These are phyloP conservation scores for Lagocephalus sceleratus DNA, from an alignment of 2,797 vertebrate species.

Conservation along the genomic window DNA sequence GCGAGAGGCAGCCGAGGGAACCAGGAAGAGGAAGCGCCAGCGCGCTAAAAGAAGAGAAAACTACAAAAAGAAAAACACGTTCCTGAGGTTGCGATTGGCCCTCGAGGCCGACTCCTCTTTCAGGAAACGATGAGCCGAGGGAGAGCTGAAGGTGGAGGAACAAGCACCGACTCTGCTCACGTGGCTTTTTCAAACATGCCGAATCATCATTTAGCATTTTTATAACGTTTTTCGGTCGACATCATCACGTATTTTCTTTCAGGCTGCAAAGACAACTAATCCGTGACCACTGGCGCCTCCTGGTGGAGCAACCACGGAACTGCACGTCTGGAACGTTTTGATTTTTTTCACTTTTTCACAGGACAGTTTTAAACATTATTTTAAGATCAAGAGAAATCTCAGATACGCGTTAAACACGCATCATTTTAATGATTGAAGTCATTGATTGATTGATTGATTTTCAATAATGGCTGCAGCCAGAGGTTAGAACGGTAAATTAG, in stretches of 20 bases:
- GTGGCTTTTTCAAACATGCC: too few species aligned
- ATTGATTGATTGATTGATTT: too few species aligned
- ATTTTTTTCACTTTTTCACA: background rate
- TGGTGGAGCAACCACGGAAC: slow-evolving; percentile 34
- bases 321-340: background rate
- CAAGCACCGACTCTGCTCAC: too few species aligned
- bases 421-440: too few species aligned
- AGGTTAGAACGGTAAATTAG: too few species aligned
- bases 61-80: background rate
- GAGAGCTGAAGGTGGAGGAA: background rate
- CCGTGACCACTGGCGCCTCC: slow-evolving; percentile 52
- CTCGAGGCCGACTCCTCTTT: slow-evolving; percentile 7
- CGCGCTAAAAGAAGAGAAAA: background rate
- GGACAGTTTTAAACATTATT: background rate
- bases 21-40: slow-evolving; percentile 19
- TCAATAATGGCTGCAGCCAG: too few species aligned
- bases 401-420: background rate
- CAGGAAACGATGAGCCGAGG: slow-evolving; percentile 13
- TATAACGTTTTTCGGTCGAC: slow-evolving; percentile 1
- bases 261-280: slow-evolving; percentile 12
- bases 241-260: background rate
- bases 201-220: too few species aligned
- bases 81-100: slow-evolving; percentile 31
- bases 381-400: background rate
- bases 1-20: slow-evolving; percentile 6